Conservation (phyloP, 2,113 vertebrate genomes). For the Vulpes vulpes region DNA sequence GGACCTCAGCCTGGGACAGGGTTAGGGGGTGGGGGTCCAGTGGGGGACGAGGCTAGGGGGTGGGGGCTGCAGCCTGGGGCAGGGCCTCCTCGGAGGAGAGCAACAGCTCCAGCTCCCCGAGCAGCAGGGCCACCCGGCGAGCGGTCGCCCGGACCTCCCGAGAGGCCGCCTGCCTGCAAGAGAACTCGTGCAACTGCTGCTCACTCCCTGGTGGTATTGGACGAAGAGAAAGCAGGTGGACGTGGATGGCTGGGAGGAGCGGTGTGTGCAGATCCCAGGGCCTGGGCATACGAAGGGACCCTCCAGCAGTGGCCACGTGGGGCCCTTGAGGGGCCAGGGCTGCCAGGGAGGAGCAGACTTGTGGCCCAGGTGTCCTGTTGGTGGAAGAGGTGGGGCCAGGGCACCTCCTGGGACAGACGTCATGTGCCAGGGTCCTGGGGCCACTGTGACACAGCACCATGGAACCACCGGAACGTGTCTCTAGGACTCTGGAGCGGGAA, state of each 20-base stretch:
- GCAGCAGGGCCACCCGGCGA: rapidly evolving
- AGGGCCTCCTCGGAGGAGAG: background rate
- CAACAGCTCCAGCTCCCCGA: background rate
- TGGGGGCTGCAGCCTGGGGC: background rate
- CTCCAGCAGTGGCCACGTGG: background rate
- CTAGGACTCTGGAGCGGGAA: background rate
- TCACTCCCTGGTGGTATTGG: background rate
- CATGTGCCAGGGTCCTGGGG: background rate
- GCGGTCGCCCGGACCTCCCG: rapidly evolving
- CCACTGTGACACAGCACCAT: background rate
- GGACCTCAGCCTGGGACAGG: no score
- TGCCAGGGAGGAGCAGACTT: background rate
- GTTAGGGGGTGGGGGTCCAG: no score
- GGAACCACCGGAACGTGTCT: background rate
- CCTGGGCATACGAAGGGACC: background rate
- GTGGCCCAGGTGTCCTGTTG: background rate
- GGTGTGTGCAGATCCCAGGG: background rate
- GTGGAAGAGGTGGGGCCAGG: background rate
- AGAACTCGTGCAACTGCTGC: rapidly evolving
- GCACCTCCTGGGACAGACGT: background rate
- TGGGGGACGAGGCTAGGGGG: no score
- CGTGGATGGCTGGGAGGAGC: background rate
- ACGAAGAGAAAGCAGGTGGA: background rate
- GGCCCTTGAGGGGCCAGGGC: background rate
- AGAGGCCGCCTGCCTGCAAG: no score